A percentile compares a stretch with the other conserved stretches of the same genome.
These are phyloP conservation scores for Phortica magna DNA, from an alignment of 2,888 invertebrate genomes.

Conservation along the genomic window DNA sequence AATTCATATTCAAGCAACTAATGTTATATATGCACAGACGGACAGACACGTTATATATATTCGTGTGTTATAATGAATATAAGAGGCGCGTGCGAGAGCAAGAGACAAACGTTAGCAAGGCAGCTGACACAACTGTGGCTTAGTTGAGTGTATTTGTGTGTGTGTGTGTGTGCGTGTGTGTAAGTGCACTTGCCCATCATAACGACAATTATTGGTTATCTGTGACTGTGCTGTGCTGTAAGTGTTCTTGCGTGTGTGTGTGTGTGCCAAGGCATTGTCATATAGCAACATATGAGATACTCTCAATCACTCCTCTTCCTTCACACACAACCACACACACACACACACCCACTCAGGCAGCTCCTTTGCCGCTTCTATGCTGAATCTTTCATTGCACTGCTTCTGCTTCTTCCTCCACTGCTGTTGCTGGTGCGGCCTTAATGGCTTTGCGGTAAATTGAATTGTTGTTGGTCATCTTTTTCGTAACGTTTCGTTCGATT, in stretches of 20 bases:
- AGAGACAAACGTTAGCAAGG: not conserved
- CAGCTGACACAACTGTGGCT: not conserved
- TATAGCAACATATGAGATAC: too few relatives aligned
- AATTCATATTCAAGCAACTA: not conserved
- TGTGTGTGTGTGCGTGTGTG: not conserved
- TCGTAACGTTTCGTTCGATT: slow-evolving; percentile 49
- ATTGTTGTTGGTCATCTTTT: slow-evolving; percentile 68
- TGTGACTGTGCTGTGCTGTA: too few relatives aligned
- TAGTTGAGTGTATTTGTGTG: not conserved
- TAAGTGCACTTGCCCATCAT: slow-evolving; percentile 32
- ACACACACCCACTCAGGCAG: too few relatives aligned
- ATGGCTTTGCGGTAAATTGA: slow-evolving; percentile 72
- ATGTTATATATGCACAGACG: too few relatives aligned
- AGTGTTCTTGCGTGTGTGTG: too few relatives aligned
- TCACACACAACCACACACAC: too few relatives aligned
- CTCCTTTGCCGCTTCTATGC: too few relatives aligned
- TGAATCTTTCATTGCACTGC: not conserved
- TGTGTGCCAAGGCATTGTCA: too few relatives aligned
- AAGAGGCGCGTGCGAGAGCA: too few relatives aligned
- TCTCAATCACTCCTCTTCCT: too few relatives aligned
- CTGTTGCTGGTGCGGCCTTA: slow-evolving; percentile 45
- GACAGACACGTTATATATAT: not conserved
- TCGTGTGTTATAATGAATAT: not conserved
- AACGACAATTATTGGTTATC: slow-evolving; percentile 64
- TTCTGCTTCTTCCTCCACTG: not conserved